Percentiles rank a stretch among this genome's conserved stretches.
These are phyloP conservation scores for Archaeoteleia sp. DNA, from an alignment of 2,888 invertebrate genomes.

Conservation along the genomic window DNA sequence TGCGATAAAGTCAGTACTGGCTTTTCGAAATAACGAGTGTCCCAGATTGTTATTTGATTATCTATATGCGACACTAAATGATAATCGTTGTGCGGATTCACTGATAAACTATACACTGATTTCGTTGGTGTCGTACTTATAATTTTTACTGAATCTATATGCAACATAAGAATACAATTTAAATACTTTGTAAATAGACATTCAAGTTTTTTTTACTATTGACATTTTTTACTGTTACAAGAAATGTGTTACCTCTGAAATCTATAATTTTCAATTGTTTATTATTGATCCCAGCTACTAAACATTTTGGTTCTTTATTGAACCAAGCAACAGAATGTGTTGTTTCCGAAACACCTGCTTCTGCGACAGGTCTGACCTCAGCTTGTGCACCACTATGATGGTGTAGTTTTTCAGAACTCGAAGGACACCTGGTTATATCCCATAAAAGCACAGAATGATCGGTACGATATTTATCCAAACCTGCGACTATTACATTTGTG, in stretches of 20 bases:
- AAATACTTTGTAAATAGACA: too few species aligned
- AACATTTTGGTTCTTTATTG: constrained; percentile 81
- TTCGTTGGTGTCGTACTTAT: constrained; percentile 84
- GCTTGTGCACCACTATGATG: constrained; percentile 71
- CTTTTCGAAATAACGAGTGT: constrained; percentile 89
- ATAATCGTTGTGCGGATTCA: constrained; percentile 86
- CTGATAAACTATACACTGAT: constrained; percentile 87
- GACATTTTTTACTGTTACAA: constrained; percentile 4
- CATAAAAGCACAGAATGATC: constrained; percentile 93
- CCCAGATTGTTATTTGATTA: constrained; percentile 90
- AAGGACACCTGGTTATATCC: constrained; percentile 84
- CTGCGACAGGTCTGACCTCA: constrained; percentile 81
- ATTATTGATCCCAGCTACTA: constrained; percentile 92
- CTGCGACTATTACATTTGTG: constrained; percentile 87
- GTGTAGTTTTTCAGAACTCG: constrained; percentile 70
- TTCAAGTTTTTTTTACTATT: constrained; percentile 1
- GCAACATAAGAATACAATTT: neutral
- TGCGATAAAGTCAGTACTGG: constrained; percentile 85
- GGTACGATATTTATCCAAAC: constrained; percentile 91
- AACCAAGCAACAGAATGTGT: constrained; percentile 92
- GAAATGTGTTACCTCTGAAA: constrained; percentile 89
- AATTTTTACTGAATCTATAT: constrained; percentile 83
- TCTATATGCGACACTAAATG: constrained; percentile 91
- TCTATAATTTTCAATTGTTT: constrained; percentile 93
- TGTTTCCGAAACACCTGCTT: constrained; percentile 89